These are phyloP conservation scores for Labeo catla DNA, from an alignment of 2,113 vertebrate species.

Conservation along the genomic window DNA sequence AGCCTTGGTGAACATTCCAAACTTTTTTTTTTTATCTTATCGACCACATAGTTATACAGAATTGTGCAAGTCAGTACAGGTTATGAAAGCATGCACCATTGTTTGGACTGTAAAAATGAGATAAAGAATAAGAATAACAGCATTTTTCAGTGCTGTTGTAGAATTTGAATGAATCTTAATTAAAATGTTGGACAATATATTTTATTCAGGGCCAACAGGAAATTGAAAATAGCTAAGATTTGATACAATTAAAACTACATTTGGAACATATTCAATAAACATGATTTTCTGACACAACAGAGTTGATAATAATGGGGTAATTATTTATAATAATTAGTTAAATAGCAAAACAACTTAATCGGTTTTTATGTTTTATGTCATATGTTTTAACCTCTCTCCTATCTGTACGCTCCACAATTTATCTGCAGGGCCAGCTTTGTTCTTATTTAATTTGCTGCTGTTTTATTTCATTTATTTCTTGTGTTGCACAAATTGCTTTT, in stretches of 20 bases:
- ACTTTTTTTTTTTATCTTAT: background rate
- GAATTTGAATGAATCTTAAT: background rate
- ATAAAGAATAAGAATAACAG: background rate
- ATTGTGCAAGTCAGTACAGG: background rate
- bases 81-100: background rate
- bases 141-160: background rate
- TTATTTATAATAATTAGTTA: constrained; percentile 74
- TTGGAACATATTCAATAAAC: constrained; percentile 48
- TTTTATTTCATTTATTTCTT: constrained; percentile 77
- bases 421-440: constrained; percentile 72
- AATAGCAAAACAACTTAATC: constrained; percentile 70
- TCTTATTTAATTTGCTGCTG: constrained; percentile 76
- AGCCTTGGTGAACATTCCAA: background rate
- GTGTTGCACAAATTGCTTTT: constrained; percentile 74
- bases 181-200: background rate
- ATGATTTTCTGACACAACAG: constrained; percentile 63
- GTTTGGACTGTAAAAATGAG: constrained; percentile 56
- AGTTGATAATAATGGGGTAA: constrained; percentile 68
- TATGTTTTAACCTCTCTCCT: constrained; percentile 53
- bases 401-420: constrained; percentile 43
- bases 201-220: background rate
- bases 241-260: background rate
- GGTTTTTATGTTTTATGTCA: constrained; percentile 72
- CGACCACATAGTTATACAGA: background rate
- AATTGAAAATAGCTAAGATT: background rate